A percentile compares a stretch with the other conserved stretches of the same genome.
Evolutionary conservation across 2,113 vertebrate species (phyloP).

Genomic region (Cepphus grylle): DNA sequence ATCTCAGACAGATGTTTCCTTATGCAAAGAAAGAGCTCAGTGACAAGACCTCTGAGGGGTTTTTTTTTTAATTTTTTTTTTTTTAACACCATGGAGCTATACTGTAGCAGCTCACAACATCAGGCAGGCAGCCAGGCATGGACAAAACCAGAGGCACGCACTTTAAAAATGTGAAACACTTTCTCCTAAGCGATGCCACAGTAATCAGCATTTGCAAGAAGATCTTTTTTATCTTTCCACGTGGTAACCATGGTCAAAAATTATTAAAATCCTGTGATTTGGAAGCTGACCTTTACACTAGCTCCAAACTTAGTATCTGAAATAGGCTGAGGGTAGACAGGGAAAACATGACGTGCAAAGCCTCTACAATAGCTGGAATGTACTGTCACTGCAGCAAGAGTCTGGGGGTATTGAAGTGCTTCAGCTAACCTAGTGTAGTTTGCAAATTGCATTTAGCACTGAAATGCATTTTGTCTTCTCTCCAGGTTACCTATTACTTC

Average conservation of each 20-base stretch:
- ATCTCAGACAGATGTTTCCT: constrained; percentile 64
- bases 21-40: constrained; percentile 48
- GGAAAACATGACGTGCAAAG: not conserved
- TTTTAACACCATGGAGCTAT: not conserved
- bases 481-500: not conserved
- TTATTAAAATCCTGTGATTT: not conserved
- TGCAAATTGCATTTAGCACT: not conserved
- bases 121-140: not conserved
- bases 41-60: not conserved
- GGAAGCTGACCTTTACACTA: not conserved
- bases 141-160: not conserved
- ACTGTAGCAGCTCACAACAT: not conserved
- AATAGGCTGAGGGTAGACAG: not conserved
- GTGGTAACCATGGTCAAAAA: not conserved
- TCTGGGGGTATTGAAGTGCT: not conserved
- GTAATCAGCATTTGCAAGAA: fast-evolving
- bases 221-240: not conserved
- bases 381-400: not conserved
- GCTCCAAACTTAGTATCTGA: not conserved
- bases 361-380: not conserved
- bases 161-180: not conserved
- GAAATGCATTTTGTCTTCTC: not conserved
- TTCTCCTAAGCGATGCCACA: not conserved
- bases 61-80: not conserved
- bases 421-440: not conserved